phyloP scores from a whole-genome alignment of 2,888 invertebrate species.

The Athripsodes cinereus region DNA sequence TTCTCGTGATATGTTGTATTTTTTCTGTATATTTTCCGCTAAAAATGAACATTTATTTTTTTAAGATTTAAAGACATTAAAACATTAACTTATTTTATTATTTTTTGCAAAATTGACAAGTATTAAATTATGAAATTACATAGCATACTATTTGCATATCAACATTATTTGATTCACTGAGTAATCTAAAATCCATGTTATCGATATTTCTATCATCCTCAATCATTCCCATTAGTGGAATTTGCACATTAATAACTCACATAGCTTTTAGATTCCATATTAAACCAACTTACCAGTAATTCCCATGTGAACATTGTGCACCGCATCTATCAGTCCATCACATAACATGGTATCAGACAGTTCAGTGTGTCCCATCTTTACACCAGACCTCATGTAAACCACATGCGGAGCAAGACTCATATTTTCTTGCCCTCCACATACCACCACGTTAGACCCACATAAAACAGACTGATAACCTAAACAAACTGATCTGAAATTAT shows the following conservation, averaged over 20 bases:
- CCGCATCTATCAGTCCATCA: slow-evolving; percentile 66
- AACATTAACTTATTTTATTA: too few species aligned
- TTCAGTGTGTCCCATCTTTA: slow-evolving; percentile 63
- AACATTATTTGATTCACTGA: too few species aligned
- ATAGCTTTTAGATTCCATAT: too few species aligned
- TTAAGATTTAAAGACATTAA: too few species aligned
- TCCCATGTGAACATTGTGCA: slow-evolving; percentile 71
- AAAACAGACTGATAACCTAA: slow-evolving; percentile 64
- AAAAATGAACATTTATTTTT: too few species aligned
- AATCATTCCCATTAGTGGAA: too few species aligned
- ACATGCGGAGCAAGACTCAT: slow-evolving; percentile 74
- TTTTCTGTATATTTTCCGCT: slow-evolving; percentile 72
- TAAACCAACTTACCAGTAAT: slow-evolving; percentile 67
- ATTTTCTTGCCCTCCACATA: slow-evolving; percentile 78
- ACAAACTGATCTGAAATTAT: slow-evolving; percentile 55
- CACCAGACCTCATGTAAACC: slow-evolving; percentile 54
- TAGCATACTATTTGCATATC: too few species aligned
- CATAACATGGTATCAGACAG: slow-evolving; percentile 63
- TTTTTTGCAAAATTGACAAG: too few species aligned
- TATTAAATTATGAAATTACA: too few species aligned
- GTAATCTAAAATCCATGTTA: too few species aligned
- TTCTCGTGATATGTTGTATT: slow-evolving; percentile 56
- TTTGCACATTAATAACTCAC: too few species aligned
- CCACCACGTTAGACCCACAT: slow-evolving; percentile 60
- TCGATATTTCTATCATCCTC: too few species aligned